These are phyloP conservation scores for Drosophila tanythrix DNA, from an alignment of 2,888 invertebrate species.

Conservation along the genomic window DNA sequence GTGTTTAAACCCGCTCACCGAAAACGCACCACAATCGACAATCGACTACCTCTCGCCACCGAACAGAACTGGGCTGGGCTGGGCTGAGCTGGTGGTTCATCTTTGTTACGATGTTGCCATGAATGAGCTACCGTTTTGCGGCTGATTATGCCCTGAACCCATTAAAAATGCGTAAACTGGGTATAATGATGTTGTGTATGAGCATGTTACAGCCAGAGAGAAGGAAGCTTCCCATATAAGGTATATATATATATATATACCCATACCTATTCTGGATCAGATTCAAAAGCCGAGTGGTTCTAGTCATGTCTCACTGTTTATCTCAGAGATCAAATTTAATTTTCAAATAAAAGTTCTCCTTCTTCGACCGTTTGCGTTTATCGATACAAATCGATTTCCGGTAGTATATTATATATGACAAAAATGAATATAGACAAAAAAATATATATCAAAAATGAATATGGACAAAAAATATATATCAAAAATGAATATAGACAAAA, in stretches of 20 bases:
- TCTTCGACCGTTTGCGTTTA: no score
- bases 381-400: no score
- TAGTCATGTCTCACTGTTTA: not conserved
- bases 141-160: not conserved
- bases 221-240: not conserved
- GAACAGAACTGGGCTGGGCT: not conserved
- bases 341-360: not conserved
- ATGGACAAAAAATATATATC: no score
- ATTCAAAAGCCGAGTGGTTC: not conserved
- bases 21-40: constrained; percentile 12
- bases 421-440: no score
- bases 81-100: not conserved
- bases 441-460: no score
- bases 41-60: not conserved
- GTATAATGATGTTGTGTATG: not conserved
- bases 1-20: constrained; percentile 25
- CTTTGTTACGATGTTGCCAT: constrained; percentile 19
- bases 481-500: no score
- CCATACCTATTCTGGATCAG: no score
- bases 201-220: not conserved
- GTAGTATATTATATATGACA: no score
- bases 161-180: not conserved
- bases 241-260: not conserved
- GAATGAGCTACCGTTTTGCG: constrained; percentile 43
- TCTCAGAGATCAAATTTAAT: not conserved